Evolutionary conservation across 35 echinoderm and acorn worm genomes (phyloP).

Genomic region (Ophioderma brevispina): DNA sequence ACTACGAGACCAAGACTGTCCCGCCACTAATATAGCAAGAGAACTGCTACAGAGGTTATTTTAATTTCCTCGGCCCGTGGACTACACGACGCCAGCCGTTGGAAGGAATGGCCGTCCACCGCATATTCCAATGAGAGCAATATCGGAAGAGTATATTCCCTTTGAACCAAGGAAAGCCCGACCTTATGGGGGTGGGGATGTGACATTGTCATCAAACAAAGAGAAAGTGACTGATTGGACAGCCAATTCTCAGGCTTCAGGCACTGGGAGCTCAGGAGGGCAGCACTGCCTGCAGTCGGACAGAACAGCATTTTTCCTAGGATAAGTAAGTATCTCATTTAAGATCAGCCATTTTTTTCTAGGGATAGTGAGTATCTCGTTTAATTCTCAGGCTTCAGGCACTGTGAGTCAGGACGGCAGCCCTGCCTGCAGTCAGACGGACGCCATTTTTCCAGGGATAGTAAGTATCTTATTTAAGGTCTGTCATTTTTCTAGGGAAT

Average conservation of each 20-base stretch:
- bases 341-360: no score
- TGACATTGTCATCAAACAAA: not conserved
- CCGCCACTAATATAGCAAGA: conserved; percentile 2
- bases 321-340: not conserved
- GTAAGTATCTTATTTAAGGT: no score
- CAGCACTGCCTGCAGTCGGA: not conserved
- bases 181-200: not conserved
- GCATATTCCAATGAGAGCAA: conserved; percentile 5
- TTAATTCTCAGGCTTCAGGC: no score
- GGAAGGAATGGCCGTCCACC: not conserved
- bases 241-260: not conserved
- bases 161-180: not conserved
- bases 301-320: not conserved
- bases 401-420: no score
- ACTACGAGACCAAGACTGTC: not conserved
- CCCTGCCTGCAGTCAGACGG: no score
- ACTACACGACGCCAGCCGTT: not conserved
- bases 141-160: conserved; percentile 31
- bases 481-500: no score
- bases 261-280: not conserved
- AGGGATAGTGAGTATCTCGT: not conserved
- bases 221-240: not conserved
- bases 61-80: not conserved
- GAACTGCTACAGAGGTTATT: not conserved
- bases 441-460: no score